A percentile compares a stretch with the other conserved stretches of the same genome.
Evolutionary conservation across 2,113 vertebrate species (phyloP).

Genomic region (Psilopogon haemacephalus): DNA sequence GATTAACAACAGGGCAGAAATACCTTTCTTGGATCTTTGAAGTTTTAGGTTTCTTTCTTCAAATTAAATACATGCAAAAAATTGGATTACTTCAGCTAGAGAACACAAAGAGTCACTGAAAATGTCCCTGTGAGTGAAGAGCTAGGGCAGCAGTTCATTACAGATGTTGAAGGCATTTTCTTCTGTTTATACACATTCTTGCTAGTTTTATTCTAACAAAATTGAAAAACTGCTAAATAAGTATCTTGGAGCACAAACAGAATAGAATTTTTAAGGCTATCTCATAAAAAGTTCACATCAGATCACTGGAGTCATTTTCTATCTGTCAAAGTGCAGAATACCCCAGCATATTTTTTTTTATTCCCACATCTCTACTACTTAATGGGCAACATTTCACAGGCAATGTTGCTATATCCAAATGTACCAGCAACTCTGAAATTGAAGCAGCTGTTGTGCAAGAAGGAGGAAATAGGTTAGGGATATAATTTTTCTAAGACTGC

Average conservation of each 20-base stretch:
- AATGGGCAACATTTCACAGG: conserved; percentile 60
- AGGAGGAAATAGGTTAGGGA: conserved; percentile 53
- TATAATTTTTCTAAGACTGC: conserved; percentile 66
- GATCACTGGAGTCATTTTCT: conserved; percentile 2
- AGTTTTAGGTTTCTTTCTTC: background rate
- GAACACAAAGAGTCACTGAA: background rate
- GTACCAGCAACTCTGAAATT: conserved; percentile 44
- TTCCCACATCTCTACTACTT: conserved; percentile 45
- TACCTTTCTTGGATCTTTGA: background rate
- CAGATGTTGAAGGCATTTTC: background rate
- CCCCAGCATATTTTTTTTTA: conserved; percentile 26
- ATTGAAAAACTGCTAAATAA: conserved; percentile 15
- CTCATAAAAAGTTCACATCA: conserved; percentile 27
- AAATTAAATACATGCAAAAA: background rate
- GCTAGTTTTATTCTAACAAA: background rate
- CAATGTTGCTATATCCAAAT: background rate
- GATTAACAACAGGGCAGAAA: background rate
- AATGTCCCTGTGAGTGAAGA: background rate
- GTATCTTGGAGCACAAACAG: background rate
- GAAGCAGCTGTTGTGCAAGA: conserved; percentile 55
- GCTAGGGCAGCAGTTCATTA: background rate
- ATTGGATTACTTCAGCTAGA: background rate
- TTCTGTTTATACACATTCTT: background rate
- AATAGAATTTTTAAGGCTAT: background rate
- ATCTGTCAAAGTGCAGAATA: conserved; percentile 49